Evolutionary conservation across 2,113 vertebrate genomes (phyloP).

Genomic region (Promerops cafer): DNA sequence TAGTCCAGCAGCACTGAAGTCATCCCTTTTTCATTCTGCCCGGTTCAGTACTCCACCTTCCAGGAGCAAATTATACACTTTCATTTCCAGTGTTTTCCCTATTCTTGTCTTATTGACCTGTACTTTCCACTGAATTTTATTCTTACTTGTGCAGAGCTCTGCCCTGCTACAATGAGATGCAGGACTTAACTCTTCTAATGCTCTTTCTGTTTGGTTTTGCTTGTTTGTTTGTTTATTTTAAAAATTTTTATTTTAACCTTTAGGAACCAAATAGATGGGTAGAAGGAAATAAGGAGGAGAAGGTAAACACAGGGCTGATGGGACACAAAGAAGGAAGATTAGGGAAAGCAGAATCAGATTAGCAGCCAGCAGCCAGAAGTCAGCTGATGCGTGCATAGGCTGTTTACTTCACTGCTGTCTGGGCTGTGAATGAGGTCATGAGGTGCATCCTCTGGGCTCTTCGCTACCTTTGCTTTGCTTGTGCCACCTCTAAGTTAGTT

Average conservation of each 20-base stretch:
- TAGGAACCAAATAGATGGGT: background rate
- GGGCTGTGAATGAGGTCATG: background rate
- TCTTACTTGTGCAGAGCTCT: background rate
- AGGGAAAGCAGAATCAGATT: background rate
- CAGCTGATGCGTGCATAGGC: accelerated
- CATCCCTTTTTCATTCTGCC: background rate
- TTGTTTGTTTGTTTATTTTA: background rate
- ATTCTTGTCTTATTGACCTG: background rate
- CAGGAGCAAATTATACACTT: background rate
- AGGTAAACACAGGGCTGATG: background rate
- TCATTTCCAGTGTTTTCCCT: background rate
- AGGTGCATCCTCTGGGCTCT: background rate
- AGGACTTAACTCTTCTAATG: background rate
- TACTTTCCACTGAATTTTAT: background rate
- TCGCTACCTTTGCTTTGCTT: background rate
- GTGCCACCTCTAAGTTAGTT: background rate
- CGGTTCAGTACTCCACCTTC: background rate
- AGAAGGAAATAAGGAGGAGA: background rate
- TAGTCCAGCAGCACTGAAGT: background rate
- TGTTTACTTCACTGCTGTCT: background rate
- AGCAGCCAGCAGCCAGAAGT: background rate
- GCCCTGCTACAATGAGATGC: background rate
- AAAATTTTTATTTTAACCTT: background rate
- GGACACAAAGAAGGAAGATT: background rate
- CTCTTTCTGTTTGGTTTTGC: background rate